phyloP scores from a whole-genome alignment of 1,140 invertebrate species.

The Drosophila aff. region DNA sequence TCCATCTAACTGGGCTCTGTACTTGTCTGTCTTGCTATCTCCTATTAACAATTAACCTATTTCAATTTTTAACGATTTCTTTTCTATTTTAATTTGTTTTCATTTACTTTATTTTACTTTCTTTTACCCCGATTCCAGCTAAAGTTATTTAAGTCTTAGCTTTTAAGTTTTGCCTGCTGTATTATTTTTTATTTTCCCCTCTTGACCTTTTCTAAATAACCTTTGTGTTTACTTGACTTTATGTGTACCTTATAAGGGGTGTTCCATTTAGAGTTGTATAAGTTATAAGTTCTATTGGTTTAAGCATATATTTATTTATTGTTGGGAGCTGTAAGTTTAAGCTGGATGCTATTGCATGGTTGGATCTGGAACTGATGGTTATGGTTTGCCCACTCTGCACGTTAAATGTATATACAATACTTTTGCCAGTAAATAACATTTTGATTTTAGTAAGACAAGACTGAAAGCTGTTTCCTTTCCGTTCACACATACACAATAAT shows the following conservation, averaged over 20 bases:
- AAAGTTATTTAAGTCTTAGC: conserved; percentile 74
- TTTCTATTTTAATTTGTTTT: conserved; percentile 45
- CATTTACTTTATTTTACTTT: conserved; percentile 69
- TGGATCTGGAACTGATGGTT: conserved; percentile 35
- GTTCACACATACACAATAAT: conserved; percentile 19
- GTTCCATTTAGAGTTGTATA: conserved; percentile 6
- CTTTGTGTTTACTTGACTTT: conserved; percentile 17
- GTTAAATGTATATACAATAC: conserved; percentile 43
- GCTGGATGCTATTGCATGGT: conserved; percentile 25
- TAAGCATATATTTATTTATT: conserved; percentile 20
- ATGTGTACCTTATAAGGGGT: conserved; percentile 4
- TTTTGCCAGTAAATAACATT: conserved; percentile 61
- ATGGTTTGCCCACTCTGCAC: conserved; percentile 53
- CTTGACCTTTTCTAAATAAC: conserved; percentile 18
- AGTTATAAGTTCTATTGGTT: conserved; percentile 10
- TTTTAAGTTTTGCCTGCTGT: conserved; percentile 58
- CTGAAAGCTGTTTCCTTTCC: conserved; percentile 47
- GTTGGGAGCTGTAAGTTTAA: conserved; percentile 19
- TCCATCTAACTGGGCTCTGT: conserved; percentile 22
- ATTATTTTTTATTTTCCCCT: conserved; percentile 15
- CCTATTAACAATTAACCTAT: conserved; percentile 11
- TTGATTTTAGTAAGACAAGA: conserved; percentile 32
- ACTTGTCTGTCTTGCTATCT: conserved; percentile 11
- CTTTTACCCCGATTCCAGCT: conserved; percentile 68
- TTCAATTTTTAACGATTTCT: conserved; percentile 4